Evolutionary conservation across 2,888 invertebrate genomes (phyloP).

Genomic region (Asteroscopus sphinx): DNA sequence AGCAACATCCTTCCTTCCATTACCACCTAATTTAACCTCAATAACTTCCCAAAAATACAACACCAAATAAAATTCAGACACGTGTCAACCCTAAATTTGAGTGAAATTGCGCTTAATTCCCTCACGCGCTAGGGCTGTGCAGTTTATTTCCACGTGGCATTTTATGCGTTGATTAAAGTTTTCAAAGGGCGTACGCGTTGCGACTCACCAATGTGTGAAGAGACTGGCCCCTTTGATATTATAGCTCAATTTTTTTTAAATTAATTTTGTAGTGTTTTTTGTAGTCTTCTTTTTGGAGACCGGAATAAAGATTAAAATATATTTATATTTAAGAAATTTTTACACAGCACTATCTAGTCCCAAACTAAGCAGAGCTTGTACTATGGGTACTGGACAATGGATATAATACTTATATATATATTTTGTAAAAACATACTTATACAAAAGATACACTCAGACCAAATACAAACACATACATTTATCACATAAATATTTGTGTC

Average conservation of each 20-base stretch:
- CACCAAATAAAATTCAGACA: constrained; percentile 26
- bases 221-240: constrained; percentile 13
- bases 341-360: too few species aligned
- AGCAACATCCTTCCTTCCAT: constrained; percentile 1
- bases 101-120: constrained; percentile 37
- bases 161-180: constrained; percentile 53
- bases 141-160: constrained; percentile 40
- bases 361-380: too few species aligned
- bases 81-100: constrained; percentile 51
- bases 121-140: constrained; percentile 42
- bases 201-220: constrained; percentile 23
- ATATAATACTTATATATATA: too few species aligned
- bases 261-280: constrained; percentile 5
- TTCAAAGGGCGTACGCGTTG: constrained; percentile 36
- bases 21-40: constrained; percentile 18
- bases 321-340: too few species aligned
- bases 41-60: constrained; percentile 50
- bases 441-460: too few species aligned
- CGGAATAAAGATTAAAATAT: neutral
- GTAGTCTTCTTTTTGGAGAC: neutral
- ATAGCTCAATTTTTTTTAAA: constrained; percentile 11
- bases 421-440: too few species aligned
- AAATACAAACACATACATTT: too few species aligned
- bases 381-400: too few species aligned
- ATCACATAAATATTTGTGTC: too few species aligned